Evolutionary conservation across 2,113 vertebrate species (phyloP).

Genomic region (Gila orcuttii): DNA sequence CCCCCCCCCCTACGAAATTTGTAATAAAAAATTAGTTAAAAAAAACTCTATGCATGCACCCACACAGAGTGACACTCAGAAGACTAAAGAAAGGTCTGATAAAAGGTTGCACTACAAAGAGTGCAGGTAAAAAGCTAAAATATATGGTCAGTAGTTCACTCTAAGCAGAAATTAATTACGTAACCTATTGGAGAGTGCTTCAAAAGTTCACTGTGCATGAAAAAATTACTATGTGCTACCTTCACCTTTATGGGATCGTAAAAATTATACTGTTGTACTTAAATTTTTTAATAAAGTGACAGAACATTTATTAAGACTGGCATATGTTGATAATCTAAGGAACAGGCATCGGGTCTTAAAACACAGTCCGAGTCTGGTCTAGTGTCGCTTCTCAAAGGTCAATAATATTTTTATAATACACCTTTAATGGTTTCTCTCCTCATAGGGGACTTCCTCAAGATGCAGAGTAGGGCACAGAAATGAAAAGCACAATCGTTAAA

Average conservation of each 20-base stretch:
- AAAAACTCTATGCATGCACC: neutral
- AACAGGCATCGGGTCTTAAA: constrained; percentile 61
- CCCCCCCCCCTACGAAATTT: no score
- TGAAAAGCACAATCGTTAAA: constrained; percentile 48
- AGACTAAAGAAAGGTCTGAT: neutral
- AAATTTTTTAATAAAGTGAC: constrained; percentile 92
- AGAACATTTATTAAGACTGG: constrained; percentile 92
- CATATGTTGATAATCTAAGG: constrained; percentile 82
- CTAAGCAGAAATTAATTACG: constrained; percentile 90
- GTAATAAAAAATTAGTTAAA: no score
- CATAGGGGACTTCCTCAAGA: constrained; percentile 59
- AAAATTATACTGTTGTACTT: constrained; percentile 90
- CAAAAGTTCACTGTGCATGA: constrained; percentile 91
- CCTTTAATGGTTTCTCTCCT: constrained; percentile 68
- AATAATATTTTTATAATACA: constrained; percentile 78
- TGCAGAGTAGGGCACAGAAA: constrained; percentile 55
- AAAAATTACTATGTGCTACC: constrained; percentile 92
- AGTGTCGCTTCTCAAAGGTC: constrained; percentile 70
- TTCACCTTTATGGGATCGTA: constrained; percentile 93
- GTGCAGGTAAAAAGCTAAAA: constrained; percentile 47
- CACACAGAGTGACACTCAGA: neutral
- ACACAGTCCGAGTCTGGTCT: constrained; percentile 57
- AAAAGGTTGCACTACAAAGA: constrained; percentile 31
- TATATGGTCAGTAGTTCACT: constrained; percentile 67
- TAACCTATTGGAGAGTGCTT: constrained; percentile 82